Evolutionary conservation across 1,140 invertebrate species (phyloP), one percentile per base, ranked within the genome.

Genomic region (Drosophila nasuta): DNA sequence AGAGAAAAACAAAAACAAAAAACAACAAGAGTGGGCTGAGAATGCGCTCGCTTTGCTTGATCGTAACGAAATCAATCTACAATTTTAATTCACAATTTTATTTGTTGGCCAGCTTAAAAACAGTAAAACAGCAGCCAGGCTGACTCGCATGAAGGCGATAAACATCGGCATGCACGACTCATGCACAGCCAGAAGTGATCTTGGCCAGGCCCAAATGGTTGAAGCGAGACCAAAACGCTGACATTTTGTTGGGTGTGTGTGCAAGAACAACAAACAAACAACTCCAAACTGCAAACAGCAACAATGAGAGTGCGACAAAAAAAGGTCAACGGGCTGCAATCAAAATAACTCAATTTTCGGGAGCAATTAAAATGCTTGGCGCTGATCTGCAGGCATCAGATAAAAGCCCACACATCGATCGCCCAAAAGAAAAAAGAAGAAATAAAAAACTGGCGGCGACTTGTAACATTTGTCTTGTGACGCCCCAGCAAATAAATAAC

Each of bases 271-370:
- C 54, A 72, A 64, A 25, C 41, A 25, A 65, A 57, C 28, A 33
- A 17, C 17, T 41, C 38, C 51, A 71, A 59, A 72, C 13, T 30
- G 17, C 38, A 56, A 59, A 13, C 60, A 48, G 8, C 41, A 43
- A 43, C 41, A 13, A 13, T 13, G n/a, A n/a, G 15, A 28, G 17
- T 38, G 35, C 35, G 30, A 41, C 52, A 38, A 59, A 87, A 86
- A 88, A 89, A 88, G 85, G 85, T 88, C 85, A 88, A 81, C 77
- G 67, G 82, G 77, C 85, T 83, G 85, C 85, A 89, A 88, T 89
- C 85, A 88, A 88, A 88, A 88, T 89, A 89, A 88, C 85, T 88
- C 81, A 88, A 88, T 88, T 88, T 88, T 89, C 74, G 79, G 78
- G 85, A 83, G 85, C 85, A 88, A 88, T 89, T 88, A 88, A 88